Percentiles rank a stretch among this genome's conserved stretches.
These are phyloP conservation scores for Rotaria sp. DNA, from an alignment of 2,888 invertebrate species.

Conservation along the genomic window DNA sequence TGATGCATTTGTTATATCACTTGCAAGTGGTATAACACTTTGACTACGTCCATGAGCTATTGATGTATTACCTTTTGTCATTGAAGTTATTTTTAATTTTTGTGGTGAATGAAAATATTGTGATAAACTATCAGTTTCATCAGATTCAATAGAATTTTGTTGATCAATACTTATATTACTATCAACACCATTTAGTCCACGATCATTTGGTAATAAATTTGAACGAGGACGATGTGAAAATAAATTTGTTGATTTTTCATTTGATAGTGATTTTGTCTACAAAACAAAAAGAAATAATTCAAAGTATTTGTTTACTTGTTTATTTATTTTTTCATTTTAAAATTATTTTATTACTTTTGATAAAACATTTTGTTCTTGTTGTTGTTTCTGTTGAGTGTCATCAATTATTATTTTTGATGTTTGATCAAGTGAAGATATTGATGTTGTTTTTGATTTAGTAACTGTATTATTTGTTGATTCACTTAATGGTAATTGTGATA, in stretches of 20 bases:
- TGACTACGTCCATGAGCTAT: neutral
- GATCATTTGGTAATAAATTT: neutral
- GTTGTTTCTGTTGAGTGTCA: too few relatives aligned
- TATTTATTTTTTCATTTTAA: neutral
- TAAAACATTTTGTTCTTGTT: too few relatives aligned
- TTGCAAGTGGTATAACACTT: neutral
- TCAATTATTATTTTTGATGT: neutral
- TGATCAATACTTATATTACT: neutral
- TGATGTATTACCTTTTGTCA: neutral
- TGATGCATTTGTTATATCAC: neutral
- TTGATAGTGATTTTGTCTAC: neutral
- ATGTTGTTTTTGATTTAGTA: neutral
- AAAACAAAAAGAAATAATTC: neutral
- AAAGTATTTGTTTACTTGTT: neutral
- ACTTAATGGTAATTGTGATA: neutral
- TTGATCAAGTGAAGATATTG: neutral
- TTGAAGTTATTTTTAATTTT: neutral
- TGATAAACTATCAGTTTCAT: constrained; percentile 26
- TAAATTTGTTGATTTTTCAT: neutral
- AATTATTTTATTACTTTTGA: neutral
- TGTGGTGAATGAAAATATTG: neutral
- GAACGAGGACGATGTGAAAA: neutral
- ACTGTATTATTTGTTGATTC: neutral
- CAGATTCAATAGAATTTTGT: neutral
- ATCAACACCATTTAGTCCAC: neutral